Conservation (phyloP, 1,140 invertebrate species). For the Leptopilina boulardi region DNA sequence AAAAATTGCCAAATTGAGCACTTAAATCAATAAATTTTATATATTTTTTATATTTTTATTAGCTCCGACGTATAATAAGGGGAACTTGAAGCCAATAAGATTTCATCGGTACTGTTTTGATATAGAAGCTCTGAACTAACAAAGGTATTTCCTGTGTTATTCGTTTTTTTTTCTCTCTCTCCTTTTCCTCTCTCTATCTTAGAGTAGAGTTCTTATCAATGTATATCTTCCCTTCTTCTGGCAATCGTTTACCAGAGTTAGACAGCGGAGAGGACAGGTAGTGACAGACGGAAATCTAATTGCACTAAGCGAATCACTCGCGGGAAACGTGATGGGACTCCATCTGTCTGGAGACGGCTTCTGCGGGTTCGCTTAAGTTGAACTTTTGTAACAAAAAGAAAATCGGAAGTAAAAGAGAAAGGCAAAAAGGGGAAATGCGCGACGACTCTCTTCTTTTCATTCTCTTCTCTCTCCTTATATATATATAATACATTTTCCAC, state of each 20-base stretch:
- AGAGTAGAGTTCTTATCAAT: constrained; percentile 36
- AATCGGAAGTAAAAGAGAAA: constrained; percentile 14
- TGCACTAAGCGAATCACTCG: constrained; percentile 33
- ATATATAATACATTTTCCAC: neutral
- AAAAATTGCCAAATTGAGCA: too few relatives aligned
- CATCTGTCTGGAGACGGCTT: constrained; percentile 38
- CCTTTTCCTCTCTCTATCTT: constrained; percentile 18
- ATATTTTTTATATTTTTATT: too few relatives aligned
- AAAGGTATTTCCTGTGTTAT: neutral
- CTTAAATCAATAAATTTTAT: too few relatives aligned
- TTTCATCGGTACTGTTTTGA: neutral
- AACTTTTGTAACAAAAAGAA: constrained; percentile 23
- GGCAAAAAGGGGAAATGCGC: constrained; percentile 8
- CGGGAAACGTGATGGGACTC: constrained; percentile 38
- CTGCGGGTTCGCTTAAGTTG: constrained; percentile 15
- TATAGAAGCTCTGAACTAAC: neutral
- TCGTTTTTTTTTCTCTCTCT: neutral
- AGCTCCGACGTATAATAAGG: too few relatives aligned
- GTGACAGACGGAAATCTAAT: constrained; percentile 36
- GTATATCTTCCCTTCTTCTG: constrained; percentile 10
- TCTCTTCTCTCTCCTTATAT: too few relatives aligned
- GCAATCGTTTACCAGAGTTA: constrained; percentile 2
- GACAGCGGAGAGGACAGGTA: constrained; percentile 4
- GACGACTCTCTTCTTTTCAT: neutral
- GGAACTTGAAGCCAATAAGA: too few relatives aligned